Base-by-base conservation (phyloP, 1,140 invertebrate genomes). In the Halotydeus destructor region DNA sequence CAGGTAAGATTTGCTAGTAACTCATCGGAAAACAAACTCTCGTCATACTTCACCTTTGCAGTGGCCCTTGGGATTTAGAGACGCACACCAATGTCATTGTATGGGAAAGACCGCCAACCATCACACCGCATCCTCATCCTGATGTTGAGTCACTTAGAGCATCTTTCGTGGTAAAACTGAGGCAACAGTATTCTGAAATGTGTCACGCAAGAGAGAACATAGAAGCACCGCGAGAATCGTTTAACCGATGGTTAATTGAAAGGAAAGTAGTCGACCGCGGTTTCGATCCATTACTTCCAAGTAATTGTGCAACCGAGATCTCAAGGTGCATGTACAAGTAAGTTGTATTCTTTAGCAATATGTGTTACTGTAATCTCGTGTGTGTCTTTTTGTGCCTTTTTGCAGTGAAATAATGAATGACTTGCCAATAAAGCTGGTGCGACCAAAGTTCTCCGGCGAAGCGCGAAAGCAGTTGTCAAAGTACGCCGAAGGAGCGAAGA, bases 381-480 rank as follows among this genome's bases (percentile, higher is more conserved):
- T n/a, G n/a, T n/a, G n/a, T n/a, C n/a, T n/a, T n/a, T n/a, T n/a
- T n/a, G n/a, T n/a, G n/a, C n/a, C n/a, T n/a, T n/a, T n/a, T n/a
- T n/a, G n/a, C n/a, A n/a, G n/a, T 41, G 89, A 94, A 66, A 91
- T 97, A 23, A 93, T 97, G 84, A 86, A 91, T 60, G 88, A 96
- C 59, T 89, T 97, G 52, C 89, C 89, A 0, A 84, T 97, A 24
- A 93, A 91, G 63, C 69, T 96, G 32, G 72, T 84, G 5, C 75
- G 83, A 57, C 85, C 88, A 8, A 93, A 91, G 59, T 93, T 84
- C 56, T 86, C 83, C 5, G 82, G 79, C 4, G 88, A 97, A 64
- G 86, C 88, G 0, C 67, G 86, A n/a, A 93, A 93, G 59, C 88
- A 94, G 56, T 61, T 97, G 1, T 85, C 82, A 5, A 72, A 80